Conservation (phyloP, 1,140 invertebrate genomes). For the Neuroterus valhalla region DNA sequence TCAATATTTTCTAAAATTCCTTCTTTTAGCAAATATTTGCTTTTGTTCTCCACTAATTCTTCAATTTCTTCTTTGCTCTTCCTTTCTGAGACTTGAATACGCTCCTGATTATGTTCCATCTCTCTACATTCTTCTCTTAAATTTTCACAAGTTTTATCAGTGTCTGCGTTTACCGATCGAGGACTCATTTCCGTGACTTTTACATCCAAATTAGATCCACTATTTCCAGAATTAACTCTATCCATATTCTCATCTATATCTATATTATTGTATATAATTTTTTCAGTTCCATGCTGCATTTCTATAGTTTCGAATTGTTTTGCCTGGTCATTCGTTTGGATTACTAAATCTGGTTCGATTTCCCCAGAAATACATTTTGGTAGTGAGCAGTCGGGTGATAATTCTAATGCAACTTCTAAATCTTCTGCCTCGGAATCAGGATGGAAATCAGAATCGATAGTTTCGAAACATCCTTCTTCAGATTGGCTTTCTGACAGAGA, state of each 20-base stretch:
- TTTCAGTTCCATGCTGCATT: not conserved
- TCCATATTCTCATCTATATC: not conserved
- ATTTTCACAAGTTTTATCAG: not conserved
- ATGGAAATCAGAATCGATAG: not conserved
- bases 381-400: not conserved
- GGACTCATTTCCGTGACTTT: not conserved
- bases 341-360: too few species aligned
- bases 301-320: not conserved
- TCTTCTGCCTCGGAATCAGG: not conserved
- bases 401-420: not conserved
- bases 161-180: not conserved
- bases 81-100: not conserved
- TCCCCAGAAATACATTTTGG: not conserved
- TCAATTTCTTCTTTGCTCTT: not conserved
- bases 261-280: not conserved
- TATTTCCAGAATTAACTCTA: not conserved
- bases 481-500: constrained; percentile 31
- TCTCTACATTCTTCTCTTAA: not conserved
- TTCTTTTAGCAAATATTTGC: not conserved
- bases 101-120: not conserved
- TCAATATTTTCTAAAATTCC: not conserved
- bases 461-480: constrained; percentile 31
- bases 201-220: not conserved
- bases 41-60: not conserved
- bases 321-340: not conserved